Evolutionary conservation across 2,113 vertebrate genomes (phyloP).

Genomic region (Nothobranchius kuhntae): DNA sequence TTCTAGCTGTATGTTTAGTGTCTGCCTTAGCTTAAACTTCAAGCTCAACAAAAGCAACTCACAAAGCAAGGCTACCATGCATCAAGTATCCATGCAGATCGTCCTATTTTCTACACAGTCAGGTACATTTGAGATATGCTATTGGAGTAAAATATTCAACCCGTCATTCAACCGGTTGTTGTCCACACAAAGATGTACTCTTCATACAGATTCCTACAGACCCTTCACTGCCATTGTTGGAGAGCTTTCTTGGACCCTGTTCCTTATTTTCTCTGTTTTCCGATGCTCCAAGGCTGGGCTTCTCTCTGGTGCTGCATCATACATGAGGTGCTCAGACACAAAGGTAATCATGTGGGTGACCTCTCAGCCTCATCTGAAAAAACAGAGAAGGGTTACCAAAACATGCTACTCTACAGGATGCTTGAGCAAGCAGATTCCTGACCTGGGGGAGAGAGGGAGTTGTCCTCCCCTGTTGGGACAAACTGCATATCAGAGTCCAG

Average conservation of each 20-base stretch:
- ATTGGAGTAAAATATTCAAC: neutral
- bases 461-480: conserved; percentile 65
- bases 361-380: conserved; percentile 74
- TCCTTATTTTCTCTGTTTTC: conserved; percentile 31
- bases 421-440: conserved; percentile 11
- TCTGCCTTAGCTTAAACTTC: conserved; percentile 3
- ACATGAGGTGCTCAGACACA: conserved; percentile 27
- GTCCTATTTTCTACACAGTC: conserved; percentile 43
- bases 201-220: conserved; percentile 14
- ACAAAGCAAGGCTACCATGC: conserved; percentile 62
- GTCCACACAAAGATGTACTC: conserved; percentile 19
- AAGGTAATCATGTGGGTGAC: conserved; percentile 73
- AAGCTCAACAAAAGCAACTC: conserved; percentile 24
- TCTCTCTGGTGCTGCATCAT: conserved; percentile 41
- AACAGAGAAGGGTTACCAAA: conserved; percentile 12
- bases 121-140: conserved; percentile 33
- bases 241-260: conserved; percentile 14
- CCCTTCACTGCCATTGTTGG: conserved; percentile 7
- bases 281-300: conserved; percentile 44
- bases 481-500: conserved; percentile 79
- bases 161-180: neutral
- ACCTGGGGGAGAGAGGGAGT: conserved; percentile 76
- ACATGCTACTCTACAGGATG: neutral
- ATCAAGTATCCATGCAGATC: conserved; percentile 70
- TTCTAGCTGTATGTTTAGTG: conserved; percentile 15